Evolutionary conservation across 2,113 vertebrate species (phyloP).

Genomic region (Nematolebias whitei): DNA sequence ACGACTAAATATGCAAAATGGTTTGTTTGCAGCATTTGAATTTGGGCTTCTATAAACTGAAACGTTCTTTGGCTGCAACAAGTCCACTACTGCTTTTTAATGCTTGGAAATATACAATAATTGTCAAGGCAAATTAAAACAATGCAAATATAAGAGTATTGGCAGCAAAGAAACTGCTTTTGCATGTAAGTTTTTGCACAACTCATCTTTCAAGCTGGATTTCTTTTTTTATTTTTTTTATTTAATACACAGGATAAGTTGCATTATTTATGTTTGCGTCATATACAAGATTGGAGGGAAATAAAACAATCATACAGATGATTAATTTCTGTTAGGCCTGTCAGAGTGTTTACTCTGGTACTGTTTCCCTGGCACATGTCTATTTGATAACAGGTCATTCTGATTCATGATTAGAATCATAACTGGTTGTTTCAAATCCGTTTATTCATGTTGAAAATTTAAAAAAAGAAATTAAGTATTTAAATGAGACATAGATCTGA

Average conservation of each 20-base stretch:
- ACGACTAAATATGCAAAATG: conserved; percentile 4
- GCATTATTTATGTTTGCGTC: no score
- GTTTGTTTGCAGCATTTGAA: neutral
- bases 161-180: neutral
- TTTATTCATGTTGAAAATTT: conserved; percentile 3
- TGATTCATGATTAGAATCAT: neutral
- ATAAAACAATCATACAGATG: no score
- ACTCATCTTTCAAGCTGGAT: neutral
- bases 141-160: neutral
- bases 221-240: no score
- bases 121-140: neutral
- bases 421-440: neutral
- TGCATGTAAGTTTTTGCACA: neutral
- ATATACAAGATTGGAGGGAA: no score
- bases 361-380: no score
- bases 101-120: neutral
- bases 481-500: neutral
- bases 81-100: conserved; percentile 1
- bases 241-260: no score
- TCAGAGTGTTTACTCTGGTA: no score
- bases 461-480: neutral
- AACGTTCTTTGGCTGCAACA: conserved; percentile 3
- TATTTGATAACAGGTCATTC: no score
- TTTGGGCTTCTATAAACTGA: neutral
- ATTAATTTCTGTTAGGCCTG: no score